Conservation (phyloP, 2,113 vertebrate genomes). For the Dasyornis broadbenti region DNA sequence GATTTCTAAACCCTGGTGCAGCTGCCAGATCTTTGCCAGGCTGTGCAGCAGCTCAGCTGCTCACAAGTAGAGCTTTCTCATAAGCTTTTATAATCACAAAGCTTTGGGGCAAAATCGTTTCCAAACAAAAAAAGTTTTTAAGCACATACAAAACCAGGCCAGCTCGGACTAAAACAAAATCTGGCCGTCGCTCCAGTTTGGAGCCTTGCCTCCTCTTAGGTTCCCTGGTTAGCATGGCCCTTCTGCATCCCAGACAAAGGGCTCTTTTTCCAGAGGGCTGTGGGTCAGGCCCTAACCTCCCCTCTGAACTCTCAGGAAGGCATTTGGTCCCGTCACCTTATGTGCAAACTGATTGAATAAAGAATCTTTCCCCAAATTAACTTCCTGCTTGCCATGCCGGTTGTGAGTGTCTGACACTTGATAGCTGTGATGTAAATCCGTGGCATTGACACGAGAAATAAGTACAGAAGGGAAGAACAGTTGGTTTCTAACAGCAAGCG, state of each 20-base stretch:
- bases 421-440: neutral
- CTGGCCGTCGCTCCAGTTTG: neutral
- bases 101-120: constrained; percentile 42
- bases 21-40: constrained; percentile 60
- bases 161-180: constrained; percentile 8
- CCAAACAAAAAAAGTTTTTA: constrained; percentile 46
- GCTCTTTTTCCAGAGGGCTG: constrained; percentile 16
- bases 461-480: neutral
- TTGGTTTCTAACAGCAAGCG: neutral
- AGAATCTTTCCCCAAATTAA: neutral
- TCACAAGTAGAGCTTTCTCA: constrained; percentile 51
- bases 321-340: neutral
- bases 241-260: constrained; percentile 18
- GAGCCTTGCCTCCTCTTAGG: constrained; percentile 24
- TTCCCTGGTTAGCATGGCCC: neutral
- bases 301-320: neutral
- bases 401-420: neutral
- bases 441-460: neutral
- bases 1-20: constrained; percentile 23
- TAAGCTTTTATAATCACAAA: constrained; percentile 52
- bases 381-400: neutral
- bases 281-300: neutral
- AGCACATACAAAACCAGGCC: constrained; percentile 23
- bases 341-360: neutral
- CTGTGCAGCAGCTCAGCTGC: constrained; percentile 53